phyloP scores from a whole-genome alignment of 2,888 invertebrate species.

The Drosophila longiperda region DNA sequence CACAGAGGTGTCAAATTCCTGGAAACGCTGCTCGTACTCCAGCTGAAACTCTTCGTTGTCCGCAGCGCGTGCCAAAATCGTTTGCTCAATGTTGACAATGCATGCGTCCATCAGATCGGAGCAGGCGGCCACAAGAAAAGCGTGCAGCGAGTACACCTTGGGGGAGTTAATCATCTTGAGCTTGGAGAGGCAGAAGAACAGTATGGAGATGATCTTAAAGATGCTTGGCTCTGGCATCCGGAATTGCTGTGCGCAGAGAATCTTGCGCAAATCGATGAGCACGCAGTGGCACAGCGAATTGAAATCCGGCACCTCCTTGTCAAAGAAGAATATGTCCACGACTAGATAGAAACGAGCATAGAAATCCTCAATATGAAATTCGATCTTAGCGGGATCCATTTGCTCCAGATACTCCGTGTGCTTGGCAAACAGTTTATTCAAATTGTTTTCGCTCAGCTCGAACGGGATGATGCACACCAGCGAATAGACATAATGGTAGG shows the following conservation, averaged over 20 bases:
- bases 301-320: slow-evolving; percentile 87
- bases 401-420: slow-evolving; percentile 88
- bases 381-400: slow-evolving; percentile 85
- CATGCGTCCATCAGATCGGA: slow-evolving; percentile 86
- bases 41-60: slow-evolving; percentile 83
- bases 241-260: slow-evolving; percentile 88
- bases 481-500: slow-evolving; percentile 95
- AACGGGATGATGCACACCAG: slow-evolving; percentile 91
- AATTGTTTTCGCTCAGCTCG: slow-evolving; percentile 95
- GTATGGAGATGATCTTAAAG: slow-evolving; percentile 93
- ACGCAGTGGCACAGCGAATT: slow-evolving; percentile 89
- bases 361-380: slow-evolving; percentile 85
- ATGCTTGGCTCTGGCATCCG: slow-evolving; percentile 88
- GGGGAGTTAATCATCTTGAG: slow-evolving; percentile 90
- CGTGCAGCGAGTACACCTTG: slow-evolving; percentile 93
- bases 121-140: slow-evolving; percentile 93
- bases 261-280: slow-evolving; percentile 90
- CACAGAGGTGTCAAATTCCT: slow-evolving; percentile 82
- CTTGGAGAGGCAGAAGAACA: slow-evolving; percentile 92
- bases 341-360: slow-evolving; percentile 86
- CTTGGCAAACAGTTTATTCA: slow-evolving; percentile 90
- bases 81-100: slow-evolving; percentile 85
- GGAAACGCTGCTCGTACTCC: slow-evolving; percentile 80
- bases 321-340: slow-evolving; percentile 86
- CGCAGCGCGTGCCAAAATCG: slow-evolving; percentile 78